Percentiles rank a stretch among this genome's conserved stretches.
These are phyloP conservation scores for Manis pentadactyla DNA, from an alignment of 2,797 vertebrate species.

Conservation along the genomic window DNA sequence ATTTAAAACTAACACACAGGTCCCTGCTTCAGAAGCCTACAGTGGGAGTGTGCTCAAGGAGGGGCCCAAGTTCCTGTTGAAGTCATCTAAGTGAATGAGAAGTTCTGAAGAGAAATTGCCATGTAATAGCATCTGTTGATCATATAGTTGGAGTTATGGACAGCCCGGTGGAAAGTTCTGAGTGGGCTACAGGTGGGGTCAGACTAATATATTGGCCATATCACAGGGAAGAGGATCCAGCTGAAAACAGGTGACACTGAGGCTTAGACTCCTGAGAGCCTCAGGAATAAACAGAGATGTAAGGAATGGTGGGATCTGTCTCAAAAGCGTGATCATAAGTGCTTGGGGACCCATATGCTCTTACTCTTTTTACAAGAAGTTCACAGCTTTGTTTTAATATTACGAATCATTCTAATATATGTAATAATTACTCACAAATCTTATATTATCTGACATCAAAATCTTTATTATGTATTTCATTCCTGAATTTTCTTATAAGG, in stretches of 20 bases:
- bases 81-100: neutral
- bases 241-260: neutral
- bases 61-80: neutral
- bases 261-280: neutral
- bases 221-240: neutral
- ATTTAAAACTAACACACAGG: neutral
- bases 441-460: neutral
- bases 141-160: neutral
- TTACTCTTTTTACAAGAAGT: neutral
- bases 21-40: too few species aligned
- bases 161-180: neutral
- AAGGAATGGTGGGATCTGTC: too few species aligned
- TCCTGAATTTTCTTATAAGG: neutral
- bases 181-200: neutral
- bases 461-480: neutral
- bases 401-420: neutral
- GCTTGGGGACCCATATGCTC: neutral
- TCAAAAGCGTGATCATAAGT: neutral
- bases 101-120: neutral
- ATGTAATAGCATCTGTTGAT: too few species aligned
- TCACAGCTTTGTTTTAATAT: neutral
- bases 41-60: neutral
- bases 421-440: neutral
- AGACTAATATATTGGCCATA: neutral
- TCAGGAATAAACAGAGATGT: neutral